Evolutionary conservation across 2,888 invertebrate genomes (phyloP), one percentile per base, ranked within the genome.

Genomic region (Dryomyza anilis): DNA sequence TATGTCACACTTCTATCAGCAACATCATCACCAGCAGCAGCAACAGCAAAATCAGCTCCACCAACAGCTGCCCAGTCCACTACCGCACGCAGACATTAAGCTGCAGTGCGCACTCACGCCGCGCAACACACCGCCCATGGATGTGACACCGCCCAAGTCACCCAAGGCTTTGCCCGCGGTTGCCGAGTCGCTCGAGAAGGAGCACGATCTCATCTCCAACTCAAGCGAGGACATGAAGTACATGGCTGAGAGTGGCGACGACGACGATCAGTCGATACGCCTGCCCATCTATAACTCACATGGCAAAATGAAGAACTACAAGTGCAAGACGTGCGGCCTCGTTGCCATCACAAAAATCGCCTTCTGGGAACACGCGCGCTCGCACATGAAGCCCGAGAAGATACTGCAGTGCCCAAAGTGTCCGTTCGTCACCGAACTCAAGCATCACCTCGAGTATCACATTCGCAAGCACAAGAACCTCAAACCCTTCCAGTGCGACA

Each of bases 391-490:
- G 75, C 89, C 90, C 0, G 98, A 98, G 73, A 97, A 97, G 79
- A 87, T 94, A 73, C 85, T 99, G 29, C 89, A 89, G 67, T 99
- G 99, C 77, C 91, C 92, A 4, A 90, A 92, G 76, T 99, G 99
- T 78, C 94, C 95, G 0, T 99, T 99, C 78, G 96, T 98, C 3
- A 99, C 99, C 0, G 98, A 98, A 81, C 95, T 96, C 85, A 99
- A 99, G 78, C 99, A 99, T 80, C 99, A 99, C 74, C 85, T 98
- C 66, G 98, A 98, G 80, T 99, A 98, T 77, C 99, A 98, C 81
- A 87, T 97, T 80, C 87, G 95, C 48, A 98, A 98, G 81, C 99
- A 99, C 83, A 88, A 91, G 74, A 96, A 96, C 43, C 91, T 93
- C 0, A 99, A 99, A 80, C 98, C 98, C 1, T 98, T 94, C 86